Evolutionary conservation across 1,140 invertebrate species (phyloP).

Genomic region (Halictus rubicundus): DNA sequence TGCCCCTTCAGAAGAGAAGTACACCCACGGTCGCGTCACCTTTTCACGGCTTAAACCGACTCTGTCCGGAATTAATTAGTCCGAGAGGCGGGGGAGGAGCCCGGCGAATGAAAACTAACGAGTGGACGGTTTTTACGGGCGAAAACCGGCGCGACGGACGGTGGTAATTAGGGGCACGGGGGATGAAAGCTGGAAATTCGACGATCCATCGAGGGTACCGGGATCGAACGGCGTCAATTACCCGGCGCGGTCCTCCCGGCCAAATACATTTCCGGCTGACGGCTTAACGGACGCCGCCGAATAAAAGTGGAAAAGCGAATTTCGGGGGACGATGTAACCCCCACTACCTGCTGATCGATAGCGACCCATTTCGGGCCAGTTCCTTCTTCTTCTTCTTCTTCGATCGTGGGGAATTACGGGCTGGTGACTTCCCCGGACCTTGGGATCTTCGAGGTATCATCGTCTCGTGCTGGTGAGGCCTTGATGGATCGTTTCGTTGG

Average conservation of each 20-base stretch:
- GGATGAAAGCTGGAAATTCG: not conserved
- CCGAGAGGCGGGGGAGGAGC: not conserved
- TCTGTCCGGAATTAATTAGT: conserved; percentile 50
- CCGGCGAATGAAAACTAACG: conserved; percentile 57
- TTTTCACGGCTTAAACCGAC: conserved; percentile 20
- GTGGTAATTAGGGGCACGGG: conserved; percentile 44
- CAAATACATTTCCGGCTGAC: conserved; percentile 45
- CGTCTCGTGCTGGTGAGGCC: no score
- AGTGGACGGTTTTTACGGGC: conserved; percentile 30
- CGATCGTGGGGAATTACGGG: not conserved
- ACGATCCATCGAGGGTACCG: conserved; percentile 27
- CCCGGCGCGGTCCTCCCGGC: conserved; percentile 26
- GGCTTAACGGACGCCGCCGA: conserved; percentile 28
- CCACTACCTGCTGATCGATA: conserved; percentile 51
- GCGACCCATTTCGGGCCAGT: conserved; percentile 5
- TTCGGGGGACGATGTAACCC: conserved; percentile 17
- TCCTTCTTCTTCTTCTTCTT: not conserved
- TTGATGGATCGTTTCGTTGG: no score
- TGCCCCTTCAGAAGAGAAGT: not conserved
- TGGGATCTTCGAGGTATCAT: no score
- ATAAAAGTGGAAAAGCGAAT: conserved; percentile 34
- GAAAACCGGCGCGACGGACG: not conserved
- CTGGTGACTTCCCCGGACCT: no score
- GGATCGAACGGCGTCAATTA: conserved; percentile 53
- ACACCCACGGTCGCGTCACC: conserved; percentile 9